Conservation (phyloP, 1,140 invertebrate genomes). For the Rhyacophila brunnea region DNA sequence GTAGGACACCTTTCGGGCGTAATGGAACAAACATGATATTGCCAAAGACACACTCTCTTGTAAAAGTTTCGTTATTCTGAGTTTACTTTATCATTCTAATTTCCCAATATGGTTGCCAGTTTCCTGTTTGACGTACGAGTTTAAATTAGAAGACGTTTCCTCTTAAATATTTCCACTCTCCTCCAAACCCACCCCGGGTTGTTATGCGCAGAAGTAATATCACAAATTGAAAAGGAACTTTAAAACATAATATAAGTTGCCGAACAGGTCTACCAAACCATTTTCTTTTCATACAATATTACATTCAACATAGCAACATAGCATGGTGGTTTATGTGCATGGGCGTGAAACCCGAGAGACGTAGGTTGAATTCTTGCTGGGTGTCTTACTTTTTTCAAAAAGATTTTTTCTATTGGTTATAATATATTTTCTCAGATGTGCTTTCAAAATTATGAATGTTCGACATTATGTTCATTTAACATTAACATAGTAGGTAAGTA, state of each 20-base stretch:
- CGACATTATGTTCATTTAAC: too few species aligned
- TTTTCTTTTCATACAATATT: too few species aligned
- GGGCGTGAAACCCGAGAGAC: too few species aligned
- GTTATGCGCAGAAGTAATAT: conserved; percentile 26
- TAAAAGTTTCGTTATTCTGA: conserved; percentile 11
- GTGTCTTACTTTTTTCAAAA: too few species aligned
- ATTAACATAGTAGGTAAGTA: too few species aligned
- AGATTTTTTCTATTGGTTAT: too few species aligned
- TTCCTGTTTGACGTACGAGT: conserved; percentile 29
- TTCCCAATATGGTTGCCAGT: conserved; percentile 26
- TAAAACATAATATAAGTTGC: conserved; percentile 33
- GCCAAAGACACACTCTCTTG: conserved; percentile 2
- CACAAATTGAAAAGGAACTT: conserved; percentile 34
- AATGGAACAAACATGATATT: not conserved
- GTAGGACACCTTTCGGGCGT: not conserved
- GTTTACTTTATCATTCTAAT: conserved; percentile 34
- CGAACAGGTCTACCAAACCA: not conserved
- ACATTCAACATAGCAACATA: too few species aligned
- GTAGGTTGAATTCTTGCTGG: too few species aligned
- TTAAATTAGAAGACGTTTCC: conserved; percentile 24
- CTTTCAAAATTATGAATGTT: too few species aligned
- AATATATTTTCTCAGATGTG: too few species aligned
- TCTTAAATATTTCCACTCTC: conserved; percentile 24
- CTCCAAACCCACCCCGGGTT: not conserved
- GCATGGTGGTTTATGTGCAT: too few species aligned